A percentile compares a stretch with the other conserved stretches of the same genome.
These are phyloP conservation scores for Polyodon spathula DNA, from an alignment of 2,113 vertebrate species.

Conservation along the genomic window DNA sequence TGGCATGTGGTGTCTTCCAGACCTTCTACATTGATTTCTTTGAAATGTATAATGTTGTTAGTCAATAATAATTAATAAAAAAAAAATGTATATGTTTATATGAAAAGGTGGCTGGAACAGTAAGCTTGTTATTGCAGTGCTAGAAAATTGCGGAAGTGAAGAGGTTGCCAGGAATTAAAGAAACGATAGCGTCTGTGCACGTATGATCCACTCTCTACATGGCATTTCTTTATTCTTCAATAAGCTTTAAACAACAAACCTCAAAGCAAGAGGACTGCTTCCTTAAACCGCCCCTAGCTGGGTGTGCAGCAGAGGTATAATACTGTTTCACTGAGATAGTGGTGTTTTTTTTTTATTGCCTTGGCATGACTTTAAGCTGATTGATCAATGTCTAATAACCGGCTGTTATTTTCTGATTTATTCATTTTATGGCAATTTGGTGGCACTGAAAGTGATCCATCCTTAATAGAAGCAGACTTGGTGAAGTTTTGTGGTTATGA, in stretches of 20 bases:
- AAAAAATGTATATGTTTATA: neutral
- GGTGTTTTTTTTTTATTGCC: neutral
- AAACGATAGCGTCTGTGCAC: too few relatives aligned
- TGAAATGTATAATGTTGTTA: neutral
- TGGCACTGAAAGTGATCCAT: neutral
- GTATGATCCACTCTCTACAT: too few relatives aligned
- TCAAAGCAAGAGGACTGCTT: too few relatives aligned
- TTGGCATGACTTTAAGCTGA: neutral
- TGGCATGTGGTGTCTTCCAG: neutral
- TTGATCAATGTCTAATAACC: neutral
- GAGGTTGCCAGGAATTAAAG: too few relatives aligned
- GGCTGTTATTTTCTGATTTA: neutral
- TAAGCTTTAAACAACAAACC: too few relatives aligned
- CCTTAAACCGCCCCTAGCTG: too few relatives aligned
- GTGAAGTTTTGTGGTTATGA: neutral
- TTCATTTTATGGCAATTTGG: constrained; percentile 2
- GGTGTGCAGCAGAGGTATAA: too few relatives aligned
- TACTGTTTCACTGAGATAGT: too few relatives aligned
- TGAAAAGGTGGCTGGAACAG: too few relatives aligned
- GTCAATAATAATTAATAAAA: neutral
- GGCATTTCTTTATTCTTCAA: too few relatives aligned
- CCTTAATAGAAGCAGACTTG: neutral
- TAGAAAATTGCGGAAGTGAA: too few relatives aligned
- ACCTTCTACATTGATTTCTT: neutral
- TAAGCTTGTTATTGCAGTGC: too few relatives aligned